A percentile compares a stretch with the other conserved stretches of the same genome.
phyloP scores from a whole-genome alignment of 1,140 invertebrate genomes.

The Octopus bimaculoides region DNA sequence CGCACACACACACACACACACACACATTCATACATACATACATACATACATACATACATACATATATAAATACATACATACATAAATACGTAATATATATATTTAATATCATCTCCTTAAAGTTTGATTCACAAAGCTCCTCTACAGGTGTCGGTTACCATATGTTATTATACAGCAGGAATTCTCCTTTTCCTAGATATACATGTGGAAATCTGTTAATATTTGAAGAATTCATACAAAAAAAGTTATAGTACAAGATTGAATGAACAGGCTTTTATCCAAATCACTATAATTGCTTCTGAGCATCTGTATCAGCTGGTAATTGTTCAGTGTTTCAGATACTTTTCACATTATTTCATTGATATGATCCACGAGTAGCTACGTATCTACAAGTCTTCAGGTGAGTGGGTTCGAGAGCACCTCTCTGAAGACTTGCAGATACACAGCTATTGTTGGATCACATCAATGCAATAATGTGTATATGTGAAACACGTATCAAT shows the following conservation, averaged over 20 bases:
- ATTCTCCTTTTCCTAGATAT: neutral
- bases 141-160: neutral
- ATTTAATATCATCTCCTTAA: neutral
- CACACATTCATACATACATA: neutral
- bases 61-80: neutral
- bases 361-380: too few relatives aligned
- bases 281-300: too few relatives aligned
- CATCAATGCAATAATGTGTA: neutral
- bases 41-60: neutral
- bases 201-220: neutral
- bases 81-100: neutral
- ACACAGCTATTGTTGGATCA: neutral
- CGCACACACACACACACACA: too few relatives aligned
- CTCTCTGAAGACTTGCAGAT: neutral
- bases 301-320: too few relatives aligned
- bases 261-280: neutral
- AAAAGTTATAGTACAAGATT: neutral
- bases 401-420: neutral
- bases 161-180: neutral
- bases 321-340: too few relatives aligned
- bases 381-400: too few relatives aligned
- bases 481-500: neutral
- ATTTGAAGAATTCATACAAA: neutral
- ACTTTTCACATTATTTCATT: too few relatives aligned
- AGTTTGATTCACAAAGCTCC: too few relatives aligned